These are phyloP conservation scores for Thymallus thymallus DNA, from an alignment of 2,113 vertebrate genomes.

Conservation along the genomic window DNA sequence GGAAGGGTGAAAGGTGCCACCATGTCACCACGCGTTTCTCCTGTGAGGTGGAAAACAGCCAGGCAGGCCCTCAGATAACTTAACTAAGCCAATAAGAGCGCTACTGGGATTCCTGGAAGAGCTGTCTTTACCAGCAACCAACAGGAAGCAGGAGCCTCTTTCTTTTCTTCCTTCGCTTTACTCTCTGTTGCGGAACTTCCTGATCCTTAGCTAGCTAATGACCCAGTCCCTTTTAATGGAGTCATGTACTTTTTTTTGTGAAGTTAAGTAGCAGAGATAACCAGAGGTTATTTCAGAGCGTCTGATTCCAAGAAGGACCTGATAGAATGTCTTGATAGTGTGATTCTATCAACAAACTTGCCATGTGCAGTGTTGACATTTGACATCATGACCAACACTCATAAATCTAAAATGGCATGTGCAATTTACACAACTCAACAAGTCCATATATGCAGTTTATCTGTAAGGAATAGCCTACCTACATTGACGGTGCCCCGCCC, in stretches of 20 bases:
- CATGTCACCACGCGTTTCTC: not conserved
- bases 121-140: not conserved
- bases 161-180: not conserved
- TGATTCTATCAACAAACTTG: no score
- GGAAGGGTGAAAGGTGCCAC: not conserved
- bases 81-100: slow-evolving; percentile 40
- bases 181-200: not conserved
- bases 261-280: not conserved
- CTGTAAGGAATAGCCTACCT: no score
- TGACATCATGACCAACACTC: no score
- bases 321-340: no score
- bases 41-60: slow-evolving; percentile 1
- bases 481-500: no score
- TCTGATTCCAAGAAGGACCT: no score
- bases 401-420: no score
- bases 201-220: not conserved
- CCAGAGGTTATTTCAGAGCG: no score
- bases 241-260: not conserved
- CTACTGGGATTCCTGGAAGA: slow-evolving; percentile 29
- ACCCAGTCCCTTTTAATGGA: not conserved
- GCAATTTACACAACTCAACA: no score
- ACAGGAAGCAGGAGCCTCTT: not conserved
- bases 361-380: no score
- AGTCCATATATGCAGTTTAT: not conserved
- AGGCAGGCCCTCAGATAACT: slow-evolving; percentile 35